Evolutionary conservation across 1,140 invertebrate species (phyloP), one percentile per base, ranked within the genome.

Genomic region (Diuraphis noxia): DNA sequence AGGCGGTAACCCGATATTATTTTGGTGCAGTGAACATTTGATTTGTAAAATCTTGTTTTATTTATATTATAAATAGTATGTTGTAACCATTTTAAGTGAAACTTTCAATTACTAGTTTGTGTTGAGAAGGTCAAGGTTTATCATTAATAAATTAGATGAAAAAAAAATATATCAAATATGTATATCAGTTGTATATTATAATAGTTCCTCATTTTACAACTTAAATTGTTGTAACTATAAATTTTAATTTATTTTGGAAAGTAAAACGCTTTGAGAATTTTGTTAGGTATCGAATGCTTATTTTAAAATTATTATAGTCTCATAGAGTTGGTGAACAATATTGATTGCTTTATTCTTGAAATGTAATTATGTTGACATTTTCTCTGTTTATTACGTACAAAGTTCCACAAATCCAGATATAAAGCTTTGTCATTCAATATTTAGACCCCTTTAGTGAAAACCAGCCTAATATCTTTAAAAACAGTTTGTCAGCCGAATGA

Each of bases 81-180:
- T 38, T 23, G 46, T 52, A 49, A 86, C 5, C 23, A 36, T 9
- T 38, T 36, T 86, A 86, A 86, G 43, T 52, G 46, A 86, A 86
- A 86, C 85, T 86, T 86, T 86, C 43, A 86, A 86, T 38, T 36
- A 52, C 85, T 52, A 34, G 85, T 86, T 86, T 52, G 7, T 36
- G 46, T 86, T 86, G 46, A 86, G 85, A 86, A 52, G 85, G 34
- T 86, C 85, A 52, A 86, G 46, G 85, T 52, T 86, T 52, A 52
- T 86, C 10, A 38, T 4, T 38, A 43, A 30, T 21, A 46, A 25
- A 86, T 9, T 34, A 52, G 34, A 52, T 13, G 25, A 41, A 41
- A 30, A 30, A 30, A 30, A 36, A 36, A 17, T 30, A 82, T 30
- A 82, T 7, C 19, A 25, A 1, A 10, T 81, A 43, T 34, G 30